Evolutionary conservation across 2,113 vertebrate genomes (phyloP).

Genomic region (Malurus elegans): DNA sequence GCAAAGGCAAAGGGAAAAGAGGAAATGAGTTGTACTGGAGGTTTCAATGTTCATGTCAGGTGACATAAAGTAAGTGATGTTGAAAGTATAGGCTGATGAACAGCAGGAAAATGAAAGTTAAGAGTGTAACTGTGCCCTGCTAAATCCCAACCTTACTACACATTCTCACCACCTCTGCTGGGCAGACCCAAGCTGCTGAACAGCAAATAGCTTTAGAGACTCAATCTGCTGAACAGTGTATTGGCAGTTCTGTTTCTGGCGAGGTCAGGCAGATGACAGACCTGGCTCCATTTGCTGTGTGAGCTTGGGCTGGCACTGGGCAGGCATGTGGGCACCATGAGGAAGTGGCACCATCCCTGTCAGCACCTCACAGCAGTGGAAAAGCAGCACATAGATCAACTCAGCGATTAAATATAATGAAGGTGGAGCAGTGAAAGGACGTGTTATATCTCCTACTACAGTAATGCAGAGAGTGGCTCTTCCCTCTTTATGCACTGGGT

Average conservation of each 20-base stretch:
- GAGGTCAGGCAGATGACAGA: background rate
- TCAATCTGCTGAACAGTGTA: rapidly evolving
- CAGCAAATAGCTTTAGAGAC: background rate
- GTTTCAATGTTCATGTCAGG: background rate
- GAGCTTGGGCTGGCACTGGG: background rate
- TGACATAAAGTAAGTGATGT: background rate
- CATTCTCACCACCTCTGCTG: background rate
- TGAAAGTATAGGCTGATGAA: background rate
- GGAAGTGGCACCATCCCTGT: background rate
- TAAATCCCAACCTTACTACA: background rate
- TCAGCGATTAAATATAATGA: background rate
- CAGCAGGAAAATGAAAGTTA: background rate
- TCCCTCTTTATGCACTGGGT: background rate
- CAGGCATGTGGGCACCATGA: background rate
- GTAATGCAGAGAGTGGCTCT: background rate
- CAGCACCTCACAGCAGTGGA: background rate
- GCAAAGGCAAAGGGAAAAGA: background rate
- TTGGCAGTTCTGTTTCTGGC: background rate
- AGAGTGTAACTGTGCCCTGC: background rate
- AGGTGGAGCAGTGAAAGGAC: background rate
- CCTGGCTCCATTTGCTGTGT: rapidly evolving
- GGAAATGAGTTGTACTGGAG: background rate
- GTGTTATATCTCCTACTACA: background rate
- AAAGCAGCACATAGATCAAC: background rate
- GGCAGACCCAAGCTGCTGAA: background rate